Conservation (phyloP, 2,888 invertebrate genomes). For the Harpagoxenus sublaevis region DNA sequence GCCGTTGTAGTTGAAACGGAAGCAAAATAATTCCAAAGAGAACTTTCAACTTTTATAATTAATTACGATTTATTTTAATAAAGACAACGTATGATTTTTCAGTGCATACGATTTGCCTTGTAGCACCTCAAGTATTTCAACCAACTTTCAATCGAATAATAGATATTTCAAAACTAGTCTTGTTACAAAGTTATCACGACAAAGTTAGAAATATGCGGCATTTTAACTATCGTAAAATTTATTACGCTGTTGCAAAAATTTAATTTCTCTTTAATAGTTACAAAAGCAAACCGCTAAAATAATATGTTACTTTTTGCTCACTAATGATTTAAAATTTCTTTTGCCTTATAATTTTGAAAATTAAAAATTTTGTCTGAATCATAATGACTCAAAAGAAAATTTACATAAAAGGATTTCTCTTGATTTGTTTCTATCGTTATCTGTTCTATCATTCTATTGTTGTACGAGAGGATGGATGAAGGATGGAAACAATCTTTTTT, state of each 20-base stretch:
- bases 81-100: slow-evolving; percentile 23
- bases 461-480: neutral
- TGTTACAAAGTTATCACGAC: neutral
- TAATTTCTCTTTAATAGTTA: neutral
- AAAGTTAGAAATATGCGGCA: neutral
- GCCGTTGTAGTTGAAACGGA: slow-evolving; percentile 12
- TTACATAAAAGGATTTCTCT: slow-evolving; percentile 8
- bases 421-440: slow-evolving; percentile 43
- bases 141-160: neutral
- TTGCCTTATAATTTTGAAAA: neutral
- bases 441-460: neutral
- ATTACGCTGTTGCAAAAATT: neutral
- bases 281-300: neutral
- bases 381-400: neutral
- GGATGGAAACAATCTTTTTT: slow-evolving; percentile 52
- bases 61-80: slow-evolving; percentile 27
- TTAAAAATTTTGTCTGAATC: neutral
- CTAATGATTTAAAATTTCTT: neutral
- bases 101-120: neutral
- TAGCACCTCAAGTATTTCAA: neutral
- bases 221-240: neutral
- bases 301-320: neutral
- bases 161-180: neutral
- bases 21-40: slow-evolving; percentile 18
- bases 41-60: slow-evolving; percentile 25